Evolutionary conservation across 2,888 invertebrate genomes (phyloP).

Genomic region (Drosophila multiciliata): DNA sequence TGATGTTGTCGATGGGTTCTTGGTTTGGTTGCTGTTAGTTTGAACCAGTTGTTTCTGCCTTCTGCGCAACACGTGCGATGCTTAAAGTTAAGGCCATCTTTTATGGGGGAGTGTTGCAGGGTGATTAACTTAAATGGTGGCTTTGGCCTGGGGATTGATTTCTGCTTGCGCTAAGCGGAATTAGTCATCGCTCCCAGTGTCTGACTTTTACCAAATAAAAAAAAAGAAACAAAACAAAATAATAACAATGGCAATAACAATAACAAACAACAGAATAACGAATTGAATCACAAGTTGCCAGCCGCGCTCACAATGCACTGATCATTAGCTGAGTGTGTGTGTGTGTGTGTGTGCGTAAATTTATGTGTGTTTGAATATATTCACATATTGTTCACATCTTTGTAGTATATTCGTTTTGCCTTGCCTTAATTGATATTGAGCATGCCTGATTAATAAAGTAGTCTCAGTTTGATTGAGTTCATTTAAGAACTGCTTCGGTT

Average conservation of each 20-base stretch:
- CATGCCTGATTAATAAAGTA: conserved; percentile 58
- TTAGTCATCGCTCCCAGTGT: conserved; percentile 51
- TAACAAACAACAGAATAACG: conserved; percentile 13
- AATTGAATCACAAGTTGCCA: conserved; percentile 42
- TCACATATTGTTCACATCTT: conserved; percentile 1
- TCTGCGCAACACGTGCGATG: conserved; percentile 16
- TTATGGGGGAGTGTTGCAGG: not conserved
- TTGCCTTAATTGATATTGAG: conserved; percentile 67
- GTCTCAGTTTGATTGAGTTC: conserved; percentile 51
- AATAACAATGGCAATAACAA: conserved; percentile 14
- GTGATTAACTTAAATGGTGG: not conserved
- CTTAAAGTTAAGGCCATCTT: not conserved
- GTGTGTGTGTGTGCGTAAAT: conserved; percentile 2
- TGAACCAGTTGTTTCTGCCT: conserved; percentile 61
- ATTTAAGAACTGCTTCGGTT: conserved; percentile 25
- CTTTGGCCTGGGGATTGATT: conserved; percentile 57
- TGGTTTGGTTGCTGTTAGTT: conserved; percentile 58
- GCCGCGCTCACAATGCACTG: conserved; percentile 24
- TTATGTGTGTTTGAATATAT: conserved; percentile 15
- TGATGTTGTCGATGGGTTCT: conserved; percentile 51
- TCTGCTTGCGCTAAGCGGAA: conserved; percentile 46
- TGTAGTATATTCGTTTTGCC: conserved; percentile 30
- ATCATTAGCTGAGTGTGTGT: not conserved
- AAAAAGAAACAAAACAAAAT: conserved; percentile 11
- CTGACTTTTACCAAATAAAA: conserved; percentile 19